Conservation (phyloP, 92 coral and sea anemone species). For the Porites divaricata region DNA sequence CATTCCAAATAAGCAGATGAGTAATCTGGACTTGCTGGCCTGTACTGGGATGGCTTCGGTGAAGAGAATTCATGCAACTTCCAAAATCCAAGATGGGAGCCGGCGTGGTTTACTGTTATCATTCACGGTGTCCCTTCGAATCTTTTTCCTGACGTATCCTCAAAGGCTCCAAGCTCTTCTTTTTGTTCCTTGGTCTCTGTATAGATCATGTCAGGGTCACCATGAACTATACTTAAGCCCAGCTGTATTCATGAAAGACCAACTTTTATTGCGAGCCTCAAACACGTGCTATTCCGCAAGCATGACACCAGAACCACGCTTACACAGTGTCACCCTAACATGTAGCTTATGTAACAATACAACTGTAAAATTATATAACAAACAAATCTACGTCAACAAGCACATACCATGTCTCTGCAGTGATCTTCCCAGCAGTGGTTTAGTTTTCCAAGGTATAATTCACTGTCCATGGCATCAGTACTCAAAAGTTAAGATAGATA, state of each 20-base stretch:
- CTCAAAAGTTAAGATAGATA: conserved; percentile 75
- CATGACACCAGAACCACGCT: too few species aligned
- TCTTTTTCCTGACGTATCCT: conserved; percentile 51
- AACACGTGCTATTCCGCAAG: too few species aligned
- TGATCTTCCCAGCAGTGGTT: conserved; percentile 99
- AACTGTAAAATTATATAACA: background rate
- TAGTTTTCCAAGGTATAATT: conserved; percentile 85
- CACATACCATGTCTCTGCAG: conserved; percentile 96
- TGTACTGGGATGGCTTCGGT: conserved; percentile 77
- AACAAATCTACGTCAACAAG: too few species aligned
- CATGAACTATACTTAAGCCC: conserved; percentile 40
- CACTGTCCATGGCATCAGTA: conserved; percentile 94
- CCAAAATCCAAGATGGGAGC: conserved; percentile 78
- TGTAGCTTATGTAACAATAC: too few species aligned
- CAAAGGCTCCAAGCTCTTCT: conserved; percentile 68
- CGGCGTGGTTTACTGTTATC: conserved; percentile 57
- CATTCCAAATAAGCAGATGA: conserved; percentile 42
- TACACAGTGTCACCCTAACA: too few species aligned
- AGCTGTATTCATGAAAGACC: conserved; percentile 28
- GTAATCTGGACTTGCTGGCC: conserved; percentile 59
- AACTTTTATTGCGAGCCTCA: too few species aligned
- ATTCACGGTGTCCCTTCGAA: conserved; percentile 70
- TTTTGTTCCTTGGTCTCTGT: conserved; percentile 48
- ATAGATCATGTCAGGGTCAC: conserved; percentile 59
- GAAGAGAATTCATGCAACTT: conserved; percentile 65